Conservation (phyloP, 2,113 vertebrate species). For the Chrysemys picta region DNA sequence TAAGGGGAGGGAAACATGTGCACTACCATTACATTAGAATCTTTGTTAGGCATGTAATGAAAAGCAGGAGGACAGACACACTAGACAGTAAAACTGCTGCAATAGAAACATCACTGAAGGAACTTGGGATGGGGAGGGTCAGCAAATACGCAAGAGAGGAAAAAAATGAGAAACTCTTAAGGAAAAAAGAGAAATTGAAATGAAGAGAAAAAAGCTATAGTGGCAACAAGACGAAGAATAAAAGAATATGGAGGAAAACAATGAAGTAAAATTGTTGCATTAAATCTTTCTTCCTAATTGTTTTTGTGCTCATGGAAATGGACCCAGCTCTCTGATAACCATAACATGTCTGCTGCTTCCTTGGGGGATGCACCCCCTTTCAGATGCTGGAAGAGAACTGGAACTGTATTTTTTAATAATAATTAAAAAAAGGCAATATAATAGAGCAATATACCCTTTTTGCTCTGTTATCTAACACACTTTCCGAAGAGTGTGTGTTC, state of each 20-base stretch:
- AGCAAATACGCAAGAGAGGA: background rate
- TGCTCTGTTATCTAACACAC: background rate
- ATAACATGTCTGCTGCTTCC: background rate
- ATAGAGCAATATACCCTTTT: background rate
- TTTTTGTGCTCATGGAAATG: background rate
- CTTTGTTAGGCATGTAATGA: background rate
- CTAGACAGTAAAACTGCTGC: background rate
- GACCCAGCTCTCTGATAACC: background rate
- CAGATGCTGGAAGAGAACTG: background rate
- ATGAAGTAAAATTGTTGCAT: background rate
- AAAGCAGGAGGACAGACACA: background rate
- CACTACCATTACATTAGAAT: background rate
- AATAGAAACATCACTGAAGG: background rate
- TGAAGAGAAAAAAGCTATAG: background rate
- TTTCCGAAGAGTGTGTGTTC: fast-evolving
- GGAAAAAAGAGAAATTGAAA: background rate
- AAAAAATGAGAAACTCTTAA: background rate
- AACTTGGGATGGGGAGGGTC: background rate
- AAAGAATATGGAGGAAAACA: background rate
- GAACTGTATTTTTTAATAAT: too few species aligned
- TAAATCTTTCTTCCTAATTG: background rate
- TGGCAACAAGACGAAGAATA: background rate
- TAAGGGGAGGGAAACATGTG: background rate
- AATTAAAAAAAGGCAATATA: background rate
- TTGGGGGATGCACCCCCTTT: background rate